Percentiles rank a stretch among this genome's conserved stretches.
These are phyloP conservation scores for Drosophila sproati DNA, from an alignment of 1,140 invertebrate genomes.

Conservation along the genomic window DNA sequence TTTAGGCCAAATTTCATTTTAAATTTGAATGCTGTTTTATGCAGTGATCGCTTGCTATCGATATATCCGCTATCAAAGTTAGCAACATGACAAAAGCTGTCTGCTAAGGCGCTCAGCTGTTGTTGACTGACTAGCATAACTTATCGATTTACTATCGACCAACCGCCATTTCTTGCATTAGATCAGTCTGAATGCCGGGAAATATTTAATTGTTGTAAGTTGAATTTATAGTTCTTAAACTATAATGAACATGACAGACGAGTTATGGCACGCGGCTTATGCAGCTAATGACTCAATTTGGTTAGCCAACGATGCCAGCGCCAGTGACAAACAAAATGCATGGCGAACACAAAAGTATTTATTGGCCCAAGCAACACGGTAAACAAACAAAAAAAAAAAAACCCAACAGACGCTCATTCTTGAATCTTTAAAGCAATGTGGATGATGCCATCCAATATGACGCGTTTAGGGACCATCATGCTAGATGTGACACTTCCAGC, in stretches of 20 bases:
- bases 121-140: neutral
- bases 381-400: neutral
- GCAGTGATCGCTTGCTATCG: slow-evolving; percentile 16
- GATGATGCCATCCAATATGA: slow-evolving; percentile 5
- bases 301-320: slow-evolving; percentile 5
- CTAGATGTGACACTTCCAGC: slow-evolving; percentile 2
- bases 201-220: neutral
- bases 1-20: neutral
- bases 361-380: slow-evolving; percentile 49
- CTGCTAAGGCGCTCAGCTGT: neutral
- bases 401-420: neutral
- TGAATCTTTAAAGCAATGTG: neutral
- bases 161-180: neutral
- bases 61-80: neutral
- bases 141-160: slow-evolving; percentile 20
- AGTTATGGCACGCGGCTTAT: slow-evolving; percentile 28
- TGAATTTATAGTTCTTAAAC: neutral
- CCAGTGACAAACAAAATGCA: slow-evolving; percentile 28
- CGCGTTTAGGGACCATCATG: slow-evolving; percentile 40
- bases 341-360: slow-evolving; percentile 61
- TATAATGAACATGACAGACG: slow-evolving; percentile 9
- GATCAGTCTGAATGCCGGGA: slow-evolving; percentile 13
- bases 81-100: slow-evolving; percentile 1
- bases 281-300: slow-evolving; percentile 37
- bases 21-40: neutral